A percentile compares a stretch with the other conserved stretches of the same genome.
Conservation (phyloP, 2,797 vertebrate species). For the Antrozous pallidus region DNA sequence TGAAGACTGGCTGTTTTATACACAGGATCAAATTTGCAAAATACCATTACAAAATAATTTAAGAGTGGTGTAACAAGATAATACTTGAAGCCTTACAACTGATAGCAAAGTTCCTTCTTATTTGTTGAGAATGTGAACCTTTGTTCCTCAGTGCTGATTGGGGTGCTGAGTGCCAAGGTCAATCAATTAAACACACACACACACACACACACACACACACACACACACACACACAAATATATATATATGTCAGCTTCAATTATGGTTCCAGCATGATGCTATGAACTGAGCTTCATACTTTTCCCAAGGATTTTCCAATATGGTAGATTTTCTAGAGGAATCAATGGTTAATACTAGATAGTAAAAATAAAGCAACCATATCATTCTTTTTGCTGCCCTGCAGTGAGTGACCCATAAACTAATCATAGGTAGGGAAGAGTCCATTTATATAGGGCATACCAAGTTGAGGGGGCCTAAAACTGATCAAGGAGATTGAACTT, state of each 20-base stretch:
- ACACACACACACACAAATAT: too few species aligned
- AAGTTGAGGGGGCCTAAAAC: background rate
- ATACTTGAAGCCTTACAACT: background rate
- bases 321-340: background rate
- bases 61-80: background rate
- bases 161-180: background rate
- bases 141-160: background rate
- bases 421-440: background rate
- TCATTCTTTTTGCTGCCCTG: background rate
- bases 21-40: background rate
- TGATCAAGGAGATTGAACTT: background rate
- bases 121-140: background rate
- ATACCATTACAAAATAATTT: background rate
- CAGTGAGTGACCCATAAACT: background rate
- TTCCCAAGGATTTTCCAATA: background rate
- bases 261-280: background rate
- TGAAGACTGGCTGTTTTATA: background rate
- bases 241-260: background rate
- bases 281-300: background rate
- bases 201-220: too few species aligned
- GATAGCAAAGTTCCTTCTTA: background rate
- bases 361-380: background rate
- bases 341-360: background rate
- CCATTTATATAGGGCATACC: background rate
- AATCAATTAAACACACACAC: background rate